phyloP scores from a whole-genome alignment of 2,113 vertebrate genomes.

The Tapirus terrestris region DNA sequence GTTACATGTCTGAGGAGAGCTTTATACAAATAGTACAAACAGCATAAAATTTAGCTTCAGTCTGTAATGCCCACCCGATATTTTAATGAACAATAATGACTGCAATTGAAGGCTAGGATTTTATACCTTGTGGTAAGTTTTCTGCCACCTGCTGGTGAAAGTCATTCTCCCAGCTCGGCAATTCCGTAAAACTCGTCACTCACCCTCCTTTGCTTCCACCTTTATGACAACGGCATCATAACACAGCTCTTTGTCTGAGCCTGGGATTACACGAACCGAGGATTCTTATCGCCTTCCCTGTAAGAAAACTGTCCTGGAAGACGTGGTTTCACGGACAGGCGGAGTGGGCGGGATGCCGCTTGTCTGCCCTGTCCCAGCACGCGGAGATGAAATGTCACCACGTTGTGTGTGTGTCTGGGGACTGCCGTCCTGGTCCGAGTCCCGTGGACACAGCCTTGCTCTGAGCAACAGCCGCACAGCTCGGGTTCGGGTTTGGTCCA shows the following conservation, averaged over 20 bases:
- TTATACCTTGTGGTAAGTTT: neutral
- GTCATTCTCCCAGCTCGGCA: constrained; percentile 48
- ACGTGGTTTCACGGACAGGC: neutral
- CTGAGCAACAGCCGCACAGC: rapidly evolving
- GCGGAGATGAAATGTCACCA: neutral
- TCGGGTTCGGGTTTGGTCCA: neutral
- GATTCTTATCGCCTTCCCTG: neutral
- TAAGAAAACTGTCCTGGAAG: constrained; percentile 51
- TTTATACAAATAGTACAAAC: constrained; percentile 35
- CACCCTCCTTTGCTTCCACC: constrained; percentile 7
- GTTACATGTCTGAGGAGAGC: constrained; percentile 36
- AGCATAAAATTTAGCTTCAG: constrained; percentile 45
- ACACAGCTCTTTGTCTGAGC: neutral
- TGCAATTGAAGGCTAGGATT: neutral
- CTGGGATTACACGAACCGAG: neutral
- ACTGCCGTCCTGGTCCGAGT: constrained; percentile 14
- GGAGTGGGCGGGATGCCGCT: neutral
- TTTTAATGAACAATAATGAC: neutral
- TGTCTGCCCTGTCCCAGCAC: constrained; percentile 35
- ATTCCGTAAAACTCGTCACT: neutral
- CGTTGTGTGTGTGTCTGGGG: neutral
- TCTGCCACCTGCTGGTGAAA: constrained; percentile 35
- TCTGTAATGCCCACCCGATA: neutral
- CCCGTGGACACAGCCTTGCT: constrained; percentile 5
- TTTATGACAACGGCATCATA: neutral